Percentiles rank a stretch among this genome's conserved stretches.
Evolutionary conservation across 2,888 invertebrate genomes (phyloP).

Genomic region (Aspidapion aeneum): DNA sequence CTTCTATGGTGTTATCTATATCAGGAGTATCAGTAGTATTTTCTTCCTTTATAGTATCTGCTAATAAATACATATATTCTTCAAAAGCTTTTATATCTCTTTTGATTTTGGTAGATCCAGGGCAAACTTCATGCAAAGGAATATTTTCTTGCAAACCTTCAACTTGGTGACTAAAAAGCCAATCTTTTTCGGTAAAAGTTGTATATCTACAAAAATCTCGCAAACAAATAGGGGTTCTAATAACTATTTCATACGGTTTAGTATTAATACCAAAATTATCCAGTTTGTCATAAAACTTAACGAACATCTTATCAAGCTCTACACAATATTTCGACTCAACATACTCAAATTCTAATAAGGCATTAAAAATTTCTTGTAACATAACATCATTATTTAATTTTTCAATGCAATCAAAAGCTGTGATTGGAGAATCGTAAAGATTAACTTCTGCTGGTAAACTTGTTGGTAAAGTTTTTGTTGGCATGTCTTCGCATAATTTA

Average conservation of each 20-base stretch:
- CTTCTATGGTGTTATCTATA: no score
- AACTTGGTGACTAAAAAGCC: constrained; percentile 25
- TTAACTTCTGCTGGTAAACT: constrained; percentile 10
- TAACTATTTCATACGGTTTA: constrained; percentile 26
- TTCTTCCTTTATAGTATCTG: constrained; percentile 13
- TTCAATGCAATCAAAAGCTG: constrained; percentile 33
- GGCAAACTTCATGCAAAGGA: constrained; percentile 25
- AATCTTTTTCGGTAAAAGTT: constrained; percentile 25
- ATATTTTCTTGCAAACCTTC: constrained; percentile 12
- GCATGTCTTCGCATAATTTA: constrained; percentile 12
- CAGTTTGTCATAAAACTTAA: constrained; percentile 32
- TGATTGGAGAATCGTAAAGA: constrained; percentile 19
- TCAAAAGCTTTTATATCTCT: constrained; percentile 24
- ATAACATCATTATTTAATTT: constrained; percentile 29
- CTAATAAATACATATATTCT: constrained; percentile 28
- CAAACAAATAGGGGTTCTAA: constrained; percentile 34
- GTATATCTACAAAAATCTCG: constrained; percentile 37
- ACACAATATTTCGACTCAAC: constrained; percentile 29
- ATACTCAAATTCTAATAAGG: constrained; percentile 27
- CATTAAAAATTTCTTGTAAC: constrained; percentile 30
- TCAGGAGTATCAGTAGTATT: no score
- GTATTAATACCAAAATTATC: constrained; percentile 34
- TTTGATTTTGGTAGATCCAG: constrained; percentile 27
- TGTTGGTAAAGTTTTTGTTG: constrained; percentile 5
- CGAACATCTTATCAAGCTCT: constrained; percentile 31